Base-by-base conservation (phyloP, 2,113 vertebrate genomes). In the Apaloderma vittatum region DNA sequence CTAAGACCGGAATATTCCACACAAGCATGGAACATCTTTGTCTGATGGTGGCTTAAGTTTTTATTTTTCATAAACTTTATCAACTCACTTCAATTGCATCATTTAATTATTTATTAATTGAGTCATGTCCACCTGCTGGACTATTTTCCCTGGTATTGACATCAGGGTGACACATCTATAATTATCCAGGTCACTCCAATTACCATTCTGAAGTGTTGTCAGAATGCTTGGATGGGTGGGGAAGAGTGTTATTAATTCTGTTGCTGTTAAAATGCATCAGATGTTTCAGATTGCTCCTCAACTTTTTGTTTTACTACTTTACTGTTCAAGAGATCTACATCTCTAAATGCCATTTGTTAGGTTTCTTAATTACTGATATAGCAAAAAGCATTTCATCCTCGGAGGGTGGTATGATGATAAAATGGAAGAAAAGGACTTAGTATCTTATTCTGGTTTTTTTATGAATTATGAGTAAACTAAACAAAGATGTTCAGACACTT, bases 171-270 rank as follows among this genome's bases (percentile, higher is more conserved):
- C 43, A 83, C 16, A 49, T 67, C 27, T 70, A 27, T 71, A 86
- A 86, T 86, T 90, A 83, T 27, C 27, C 32, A 70, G 79, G 75
- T 70, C 72, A 67, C 37, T 88, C 55, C 48, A 76, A 27, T 71
- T 86, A 77, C 16, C 34, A 37, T 86, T 90, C 80, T 71, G 79
- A 96, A 88, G 65, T 51, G 43, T 29, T 93, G 76, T 72, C 62
- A 96, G 59, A 82, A 87, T 49, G 43, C 48, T 88, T 80, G 46
- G 20, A 26, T 54, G 34, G 32, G 15, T 54, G n/a, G 8, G 7
- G 45, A 32, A 72, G 14, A 61, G 10, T 45, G 57, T 45, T 80
- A 58, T 80, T 78, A 63, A 70, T 63, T 84, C n/a, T 59, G 34
- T 54, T 66, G 12, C 34, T 93, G n/a, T 57, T 86, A 88, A 90